phyloP scores from a whole-genome alignment of 2,888 invertebrate species.

The Himalopsyche kuldschensis region DNA sequence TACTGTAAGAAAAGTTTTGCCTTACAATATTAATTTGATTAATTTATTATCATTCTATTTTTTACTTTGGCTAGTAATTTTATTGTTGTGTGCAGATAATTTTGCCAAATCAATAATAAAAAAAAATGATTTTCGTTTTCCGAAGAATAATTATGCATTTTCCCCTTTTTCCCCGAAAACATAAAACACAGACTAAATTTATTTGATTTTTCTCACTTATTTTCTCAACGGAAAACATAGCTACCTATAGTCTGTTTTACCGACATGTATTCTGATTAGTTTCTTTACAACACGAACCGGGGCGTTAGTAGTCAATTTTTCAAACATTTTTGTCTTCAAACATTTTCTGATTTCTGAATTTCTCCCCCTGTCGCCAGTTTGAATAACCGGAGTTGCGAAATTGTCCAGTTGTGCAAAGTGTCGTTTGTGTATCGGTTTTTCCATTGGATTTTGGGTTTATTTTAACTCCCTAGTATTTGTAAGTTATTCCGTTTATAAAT shows the following conservation, averaged over 20 bases:
- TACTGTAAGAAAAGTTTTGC: too few relatives aligned
- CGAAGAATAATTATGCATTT: too few relatives aligned
- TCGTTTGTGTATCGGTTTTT: conserved; percentile 42
- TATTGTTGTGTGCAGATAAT: too few relatives aligned
- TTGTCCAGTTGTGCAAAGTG: conserved; percentile 44
- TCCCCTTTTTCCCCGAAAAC: not conserved
- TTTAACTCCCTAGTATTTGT: conserved; percentile 11
- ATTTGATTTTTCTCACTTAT: not conserved
- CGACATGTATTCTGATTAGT: conserved; percentile 4
- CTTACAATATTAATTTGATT: too few relatives aligned
- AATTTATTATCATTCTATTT: too few relatives aligned
- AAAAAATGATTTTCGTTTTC: not conserved
- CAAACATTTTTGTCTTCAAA: conserved; percentile 1
- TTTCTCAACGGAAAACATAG: not conserved
- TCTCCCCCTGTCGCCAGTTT: conserved; percentile 26
- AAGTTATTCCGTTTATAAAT: not conserved
- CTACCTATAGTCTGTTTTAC: not conserved
- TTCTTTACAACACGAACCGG: not conserved
- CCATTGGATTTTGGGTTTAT: conserved; percentile 19
- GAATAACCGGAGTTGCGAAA: conserved; percentile 39
- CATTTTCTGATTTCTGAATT: not conserved
- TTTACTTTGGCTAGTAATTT: too few relatives aligned
- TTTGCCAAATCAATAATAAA: too few relatives aligned
- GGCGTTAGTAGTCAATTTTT: conserved; percentile 14
- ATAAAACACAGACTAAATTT: too few relatives aligned